Conservation (phyloP, 2,113 vertebrate genomes). For the Ammodytes dubius region DNA sequence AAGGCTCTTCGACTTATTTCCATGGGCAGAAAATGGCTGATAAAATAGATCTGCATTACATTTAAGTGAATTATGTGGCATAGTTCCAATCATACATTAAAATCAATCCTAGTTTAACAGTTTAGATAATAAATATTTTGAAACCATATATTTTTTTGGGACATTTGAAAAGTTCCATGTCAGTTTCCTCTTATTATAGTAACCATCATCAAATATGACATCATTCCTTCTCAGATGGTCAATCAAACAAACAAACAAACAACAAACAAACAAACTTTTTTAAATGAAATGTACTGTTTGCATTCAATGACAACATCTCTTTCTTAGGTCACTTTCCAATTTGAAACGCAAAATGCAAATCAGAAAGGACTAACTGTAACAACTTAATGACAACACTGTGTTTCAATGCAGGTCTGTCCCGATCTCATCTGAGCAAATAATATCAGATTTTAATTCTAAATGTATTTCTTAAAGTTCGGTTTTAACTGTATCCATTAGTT, state of each 20-base stretch:
- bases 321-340: neutral
- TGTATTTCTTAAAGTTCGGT: slow-evolving; percentile 22
- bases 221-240: slow-evolving; percentile 3
- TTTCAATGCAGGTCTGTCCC: slow-evolving; percentile 7
- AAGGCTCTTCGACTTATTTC: slow-evolving; percentile 19
- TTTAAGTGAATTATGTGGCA: slow-evolving; percentile 6
- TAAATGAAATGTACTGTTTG: slow-evolving; percentile 29
- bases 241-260: slow-evolving; percentile 3
- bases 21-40: slow-evolving; percentile 1
- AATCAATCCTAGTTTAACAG: neutral
- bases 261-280: neutral
- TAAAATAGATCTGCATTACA: slow-evolving; percentile 5
- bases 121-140: neutral
- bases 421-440: slow-evolving; percentile 5
- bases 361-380: slow-evolving; percentile 13
- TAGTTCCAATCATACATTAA: neutral
- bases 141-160: neutral
- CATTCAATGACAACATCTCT: slow-evolving; percentile 13
- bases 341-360: slow-evolving; percentile 29
- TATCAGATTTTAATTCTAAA: slow-evolving; percentile 8
- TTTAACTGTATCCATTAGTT: slow-evolving; percentile 28
- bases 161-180: neutral
- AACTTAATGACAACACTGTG: neutral
- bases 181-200: neutral
- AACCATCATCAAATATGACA: neutral